These are phyloP conservation scores for Sitophilus oryzae DNA, from an alignment of 1,140 invertebrate genomes.

Conservation along the genomic window DNA sequence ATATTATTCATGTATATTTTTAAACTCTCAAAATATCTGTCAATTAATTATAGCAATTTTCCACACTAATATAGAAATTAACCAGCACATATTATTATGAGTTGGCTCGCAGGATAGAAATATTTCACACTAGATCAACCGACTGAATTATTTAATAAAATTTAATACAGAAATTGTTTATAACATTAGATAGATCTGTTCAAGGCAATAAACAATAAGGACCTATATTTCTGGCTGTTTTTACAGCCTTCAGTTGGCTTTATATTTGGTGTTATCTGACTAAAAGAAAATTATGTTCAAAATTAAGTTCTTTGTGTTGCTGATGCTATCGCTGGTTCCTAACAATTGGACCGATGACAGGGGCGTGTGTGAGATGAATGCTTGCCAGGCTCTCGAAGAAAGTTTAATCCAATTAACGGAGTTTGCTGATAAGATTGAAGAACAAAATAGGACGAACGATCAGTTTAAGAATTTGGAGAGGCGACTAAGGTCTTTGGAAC, in stretches of 20 bases:
- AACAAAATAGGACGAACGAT: conserved; percentile 25
- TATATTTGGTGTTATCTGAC: conserved; percentile 5
- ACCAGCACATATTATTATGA: no score
- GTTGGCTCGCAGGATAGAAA: not conserved
- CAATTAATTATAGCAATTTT: no score
- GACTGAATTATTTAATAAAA: conserved; percentile 1
- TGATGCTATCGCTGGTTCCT: no score
- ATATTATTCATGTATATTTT: no score
- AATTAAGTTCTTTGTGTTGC: no score
- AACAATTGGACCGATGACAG: no score
- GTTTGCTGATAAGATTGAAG: conserved; percentile 30
- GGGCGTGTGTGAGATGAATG: conserved; percentile 29
- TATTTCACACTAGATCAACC: not conserved
- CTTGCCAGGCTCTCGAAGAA: conserved; percentile 31
- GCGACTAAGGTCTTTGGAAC: conserved; percentile 64
- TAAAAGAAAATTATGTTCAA: no score
- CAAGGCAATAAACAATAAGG: not conserved
- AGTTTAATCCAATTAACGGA: conserved; percentile 30
- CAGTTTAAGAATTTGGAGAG: conserved; percentile 52
- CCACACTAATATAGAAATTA: no score
- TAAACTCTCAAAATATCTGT: no score
- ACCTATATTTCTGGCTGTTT: not conserved
- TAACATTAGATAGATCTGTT: not conserved
- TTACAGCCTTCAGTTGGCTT: not conserved
- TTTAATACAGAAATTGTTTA: not conserved